Conservation (phyloP, 2,113 vertebrate genomes). For the Beaufortia kweichowensis region DNA sequence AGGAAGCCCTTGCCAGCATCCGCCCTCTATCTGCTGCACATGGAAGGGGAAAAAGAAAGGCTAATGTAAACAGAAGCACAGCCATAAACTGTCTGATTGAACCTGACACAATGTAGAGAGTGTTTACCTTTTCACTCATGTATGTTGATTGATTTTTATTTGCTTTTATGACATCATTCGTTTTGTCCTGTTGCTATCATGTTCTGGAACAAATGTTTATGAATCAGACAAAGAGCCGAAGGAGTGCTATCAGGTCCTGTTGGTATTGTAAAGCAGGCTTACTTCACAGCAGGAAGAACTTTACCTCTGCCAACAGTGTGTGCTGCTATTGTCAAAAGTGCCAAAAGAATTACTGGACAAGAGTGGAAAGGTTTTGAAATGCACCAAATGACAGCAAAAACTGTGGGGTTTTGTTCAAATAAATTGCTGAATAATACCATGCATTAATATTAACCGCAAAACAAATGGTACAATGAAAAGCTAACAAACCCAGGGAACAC, state of each 20-base stretch:
- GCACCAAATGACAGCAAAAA: background rate
- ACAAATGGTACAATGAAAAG: no score
- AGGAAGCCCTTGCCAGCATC: conserved; percentile 82
- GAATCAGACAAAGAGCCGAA: background rate
- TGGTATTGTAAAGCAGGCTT: conserved; percentile 26
- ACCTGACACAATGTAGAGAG: conserved; percentile 54
- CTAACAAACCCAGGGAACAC: no score
- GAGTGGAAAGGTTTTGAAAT: background rate
- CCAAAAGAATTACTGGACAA: background rate
- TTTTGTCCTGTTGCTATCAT: background rate
- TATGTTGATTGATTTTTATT: conserved; percentile 44
- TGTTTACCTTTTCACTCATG: conserved; percentile 46
- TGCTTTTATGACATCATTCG: conserved; percentile 49
- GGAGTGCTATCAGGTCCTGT: background rate
- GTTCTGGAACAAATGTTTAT: conserved; percentile 3
- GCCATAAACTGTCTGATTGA: conserved; percentile 45
- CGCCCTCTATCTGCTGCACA: conserved; percentile 74
- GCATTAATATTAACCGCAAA: no score
- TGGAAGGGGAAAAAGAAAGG: conserved; percentile 62
- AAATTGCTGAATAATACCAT: no score
- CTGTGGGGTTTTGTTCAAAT: background rate
- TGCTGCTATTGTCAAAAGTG: conserved; percentile 45
- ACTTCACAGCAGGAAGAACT: conserved; percentile 31
- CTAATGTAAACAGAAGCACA: conserved; percentile 58
- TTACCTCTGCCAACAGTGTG: conserved; percentile 17